A percentile compares a stretch with the other conserved stretches of the same genome.
Conservation (phyloP, 1,140 invertebrate species). For the Hesperophylax magnus region DNA sequence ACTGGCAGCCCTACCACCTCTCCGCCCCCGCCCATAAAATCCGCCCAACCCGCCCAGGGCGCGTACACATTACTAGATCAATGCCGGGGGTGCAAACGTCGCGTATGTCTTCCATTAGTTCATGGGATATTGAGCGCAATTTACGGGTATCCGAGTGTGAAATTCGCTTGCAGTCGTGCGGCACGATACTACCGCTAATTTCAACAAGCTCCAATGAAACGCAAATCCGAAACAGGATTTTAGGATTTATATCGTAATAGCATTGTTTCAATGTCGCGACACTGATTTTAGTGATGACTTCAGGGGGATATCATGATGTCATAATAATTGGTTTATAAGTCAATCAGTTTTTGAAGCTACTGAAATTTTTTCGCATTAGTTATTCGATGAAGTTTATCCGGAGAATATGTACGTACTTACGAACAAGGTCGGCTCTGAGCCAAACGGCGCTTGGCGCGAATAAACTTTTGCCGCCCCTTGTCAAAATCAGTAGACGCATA, state of each 20-base stretch:
- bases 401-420: no score
- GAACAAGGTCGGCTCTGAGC: no score
- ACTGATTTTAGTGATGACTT: no score
- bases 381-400: no score
- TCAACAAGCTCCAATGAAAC: neutral
- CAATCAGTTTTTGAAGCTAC: no score
- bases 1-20: neutral
- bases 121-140: conserved; percentile 12
- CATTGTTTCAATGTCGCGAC: conserved; percentile 5
- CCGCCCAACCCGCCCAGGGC: neutral
- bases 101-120: neutral
- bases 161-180: neutral
- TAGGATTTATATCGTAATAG: neutral
- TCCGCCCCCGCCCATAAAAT: neutral
- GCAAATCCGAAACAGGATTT: neutral
- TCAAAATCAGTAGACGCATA: no score
- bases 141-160: neutral
- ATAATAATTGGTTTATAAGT: no score
- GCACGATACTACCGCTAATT: neutral
- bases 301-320: no score
- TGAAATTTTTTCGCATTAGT: no score
- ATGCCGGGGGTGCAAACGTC: conserved; percentile 9
- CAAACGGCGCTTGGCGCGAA: no score
- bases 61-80: conserved; percentile 31
- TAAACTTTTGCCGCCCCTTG: no score